Evolutionary conservation across 2,113 vertebrate genomes (phyloP), one percentile per base, ranked within the genome.

Genomic region (Dolichotis patagonum): DNA sequence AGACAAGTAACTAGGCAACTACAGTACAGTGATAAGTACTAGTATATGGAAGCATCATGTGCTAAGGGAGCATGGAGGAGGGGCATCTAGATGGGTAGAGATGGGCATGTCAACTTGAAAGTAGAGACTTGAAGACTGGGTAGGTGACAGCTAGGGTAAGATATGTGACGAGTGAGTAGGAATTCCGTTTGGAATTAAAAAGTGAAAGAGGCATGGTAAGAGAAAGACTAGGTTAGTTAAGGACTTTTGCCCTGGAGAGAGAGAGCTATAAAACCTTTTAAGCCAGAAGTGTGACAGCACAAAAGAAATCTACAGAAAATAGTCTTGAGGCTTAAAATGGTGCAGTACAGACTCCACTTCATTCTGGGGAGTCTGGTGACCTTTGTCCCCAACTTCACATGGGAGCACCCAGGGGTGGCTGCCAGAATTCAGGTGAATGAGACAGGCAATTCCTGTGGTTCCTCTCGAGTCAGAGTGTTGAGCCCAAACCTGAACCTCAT

Each of bases 1-100:
- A 97, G 63, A 95, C 88, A 63, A 92, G 96, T 97, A 97, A 96
- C 96, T 54, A 97, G 85, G 96, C 96, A 97, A 96, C 97, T 96
- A 71, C 73, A 88, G 91, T 84, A 85, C 73, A 81, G 38, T 90
- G 65, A 63, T 67, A 94, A 91, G 67, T 91, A 88, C 77, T 85
- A 91, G 95, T 90, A 91, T 80, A 88, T 85, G 87, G 58, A 75
- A 93, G 58, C 82, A 52, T 71, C 32, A 52, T 60, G 90, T 63
- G 35, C 96, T 58, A 4, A 85, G 95, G 94, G 95, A 95, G 62
- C 82, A 30, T n/a, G 85, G 80, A 88, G 67, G 71, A 96, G 80
- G 91, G 56, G 41, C 41, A 30, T 58, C 54, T n/a, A 26, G 38
- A 38, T n/a, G 11, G 54, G 49, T 77, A 54, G 87, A 73, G 71